Conservation (phyloP, 2,888 invertebrate species). For the Timema cristinae region DNA sequence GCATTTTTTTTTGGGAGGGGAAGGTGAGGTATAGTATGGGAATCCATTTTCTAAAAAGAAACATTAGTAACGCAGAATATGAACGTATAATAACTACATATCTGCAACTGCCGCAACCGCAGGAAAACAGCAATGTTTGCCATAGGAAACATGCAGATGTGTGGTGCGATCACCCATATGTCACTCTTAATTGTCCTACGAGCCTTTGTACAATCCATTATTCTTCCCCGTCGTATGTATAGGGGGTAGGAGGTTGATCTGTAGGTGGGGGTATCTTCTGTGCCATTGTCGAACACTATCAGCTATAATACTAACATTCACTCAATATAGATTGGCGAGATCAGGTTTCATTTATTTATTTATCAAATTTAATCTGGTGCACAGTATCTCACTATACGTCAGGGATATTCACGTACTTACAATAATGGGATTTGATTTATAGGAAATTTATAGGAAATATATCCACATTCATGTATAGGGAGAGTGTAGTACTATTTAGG, state of each 20-base stretch:
- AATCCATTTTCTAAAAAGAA: slow-evolving; percentile 14
- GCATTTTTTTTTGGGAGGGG: no score
- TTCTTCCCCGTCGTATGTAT: not conserved
- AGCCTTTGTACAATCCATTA: slow-evolving; percentile 5
- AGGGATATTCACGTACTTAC: no score
- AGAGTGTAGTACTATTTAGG: no score
- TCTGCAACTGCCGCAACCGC: not conserved
- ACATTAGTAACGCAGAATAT: slow-evolving; percentile 12
- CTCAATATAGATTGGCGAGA: no score
- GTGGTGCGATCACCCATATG: slow-evolving; percentile 1
- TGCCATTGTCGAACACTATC: not conserved
- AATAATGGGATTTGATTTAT: no score
- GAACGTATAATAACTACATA: slow-evolving; percentile 12
- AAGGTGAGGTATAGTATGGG: not conserved
- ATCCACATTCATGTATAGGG: no score
- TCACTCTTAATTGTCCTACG: slow-evolving; percentile 12
- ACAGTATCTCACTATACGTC: no score
- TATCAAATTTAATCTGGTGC: no score
- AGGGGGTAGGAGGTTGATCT: not conserved
- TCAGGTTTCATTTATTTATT: no score
- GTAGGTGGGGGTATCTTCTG: not conserved
- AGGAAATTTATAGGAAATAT: no score
- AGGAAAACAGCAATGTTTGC: slow-evolving; percentile 4
- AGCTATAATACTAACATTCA: no score
- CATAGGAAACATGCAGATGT: not conserved